A percentile compares a stretch with the other conserved stretches of the same genome.
These are phyloP conservation scores for Panagrolaimus sp. DNA, from an alignment of 1,140 invertebrate species.

Conservation along the genomic window DNA sequence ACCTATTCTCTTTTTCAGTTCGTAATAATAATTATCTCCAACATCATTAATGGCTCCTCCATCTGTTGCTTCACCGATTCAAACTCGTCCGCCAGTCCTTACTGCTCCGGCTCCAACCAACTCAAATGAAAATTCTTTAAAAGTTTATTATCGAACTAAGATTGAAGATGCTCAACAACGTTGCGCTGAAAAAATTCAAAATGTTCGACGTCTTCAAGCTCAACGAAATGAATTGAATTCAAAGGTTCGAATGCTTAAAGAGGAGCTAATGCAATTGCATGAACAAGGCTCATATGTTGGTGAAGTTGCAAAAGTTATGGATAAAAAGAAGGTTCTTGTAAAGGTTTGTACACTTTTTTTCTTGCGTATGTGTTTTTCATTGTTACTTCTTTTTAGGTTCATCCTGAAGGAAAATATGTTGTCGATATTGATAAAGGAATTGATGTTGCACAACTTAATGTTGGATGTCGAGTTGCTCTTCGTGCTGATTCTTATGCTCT, in stretches of 20 bases:
- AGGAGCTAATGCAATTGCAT: constrained; percentile 92
- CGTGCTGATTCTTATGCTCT: constrained; percentile 97
- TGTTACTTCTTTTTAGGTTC: constrained; percentile 66
- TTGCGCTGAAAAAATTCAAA: constrained; percentile 94
- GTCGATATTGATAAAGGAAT: constrained; percentile 99
- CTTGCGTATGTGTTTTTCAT: neutral
- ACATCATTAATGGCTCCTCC: neutral
- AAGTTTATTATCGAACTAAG: constrained; percentile 54
- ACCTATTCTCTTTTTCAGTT: too few species aligned
- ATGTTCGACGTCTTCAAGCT: constrained; percentile 89
- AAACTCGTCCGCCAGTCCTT: neutral
- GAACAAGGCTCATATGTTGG: constrained; percentile 99
- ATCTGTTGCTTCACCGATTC: neutral
- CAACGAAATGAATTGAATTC: constrained; percentile 99
- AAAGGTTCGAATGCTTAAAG: constrained; percentile 91
- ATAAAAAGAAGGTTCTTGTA: constrained; percentile 98
- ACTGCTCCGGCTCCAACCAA: constrained; percentile 1
- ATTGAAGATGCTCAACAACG: constrained; percentile 65
- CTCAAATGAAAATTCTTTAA: constrained; percentile 27
- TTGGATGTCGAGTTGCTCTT: constrained; percentile 92
- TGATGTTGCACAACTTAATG: constrained; percentile 94
- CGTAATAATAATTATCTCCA: too few species aligned
- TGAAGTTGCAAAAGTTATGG: constrained; percentile 99
- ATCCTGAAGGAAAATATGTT: constrained; percentile 99
- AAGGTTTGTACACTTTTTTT: constrained; percentile 66